Base-by-base conservation (phyloP, 2,888 invertebrate species). In the Pristionchus mayeri region DNA sequence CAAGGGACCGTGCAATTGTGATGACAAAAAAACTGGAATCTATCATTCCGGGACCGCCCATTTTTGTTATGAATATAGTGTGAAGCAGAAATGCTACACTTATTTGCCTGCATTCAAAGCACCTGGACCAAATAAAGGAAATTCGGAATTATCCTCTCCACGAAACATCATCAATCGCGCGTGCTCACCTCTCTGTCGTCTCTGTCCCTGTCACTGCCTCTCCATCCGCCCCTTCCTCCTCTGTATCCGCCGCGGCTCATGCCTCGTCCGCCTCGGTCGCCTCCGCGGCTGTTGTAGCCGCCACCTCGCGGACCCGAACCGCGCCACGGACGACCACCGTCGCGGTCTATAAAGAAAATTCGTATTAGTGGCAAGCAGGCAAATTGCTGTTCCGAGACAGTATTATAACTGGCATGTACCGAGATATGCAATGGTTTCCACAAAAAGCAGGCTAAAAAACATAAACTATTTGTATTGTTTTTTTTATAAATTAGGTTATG, bases 131-230 rank as follows among this genome's bases (percentile, higher is more conserved):
- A 52, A 52, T 11, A 52, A 16, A n/a, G n/a, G n/a, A n/a, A n/a
- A n/a, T n/a, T n/a, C n/a, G n/a, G n/a, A n/a, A n/a, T n/a, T n/a
- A n/a, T n/a, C n/a, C 52, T 52, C 21, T 21, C 18, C 86, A 86
- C 48, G 85, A 84, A 84, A 86, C 86, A 60, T n/a, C n/a, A 87
- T 84, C 37, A 85, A 81, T 85, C 87, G n/a, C 84, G 87, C 44
- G 88, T 54, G 54, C 4, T 40, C 18, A 21, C 30, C 71, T 54
- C 54, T 54, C 54, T 44, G 13, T 44, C 44, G 13, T 63, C 71
- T 71, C 71, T 71, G 71, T 40, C 37, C 24, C 40, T n/a, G 34
- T 40, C 67, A 18, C 30, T 67, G 3, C 40, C 40, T 71, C 71
- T 71, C 40, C 37, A 71, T n/a, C 71, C 71, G n/a, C 71, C 71